Evolutionary conservation across 2,888 invertebrate genomes (phyloP).

Genomic region (Drosophila prolongata): DNA sequence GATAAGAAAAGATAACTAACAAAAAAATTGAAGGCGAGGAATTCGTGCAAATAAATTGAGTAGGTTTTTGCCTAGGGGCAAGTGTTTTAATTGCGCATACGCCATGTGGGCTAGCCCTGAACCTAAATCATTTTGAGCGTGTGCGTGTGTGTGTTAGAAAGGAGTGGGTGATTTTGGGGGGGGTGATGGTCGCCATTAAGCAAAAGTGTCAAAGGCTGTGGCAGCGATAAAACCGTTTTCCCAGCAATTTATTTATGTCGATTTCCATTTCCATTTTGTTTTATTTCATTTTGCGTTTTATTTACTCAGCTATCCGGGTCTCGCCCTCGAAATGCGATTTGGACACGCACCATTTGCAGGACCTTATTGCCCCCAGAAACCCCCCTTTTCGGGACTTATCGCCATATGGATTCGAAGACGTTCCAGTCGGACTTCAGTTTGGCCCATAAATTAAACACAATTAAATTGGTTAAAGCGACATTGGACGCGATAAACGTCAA

Average conservation of each 20-base stretch:
- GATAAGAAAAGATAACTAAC: slow-evolving; percentile 24
- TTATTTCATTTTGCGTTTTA: slow-evolving; percentile 51
- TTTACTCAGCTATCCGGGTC: slow-evolving; percentile 48
- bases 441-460: slow-evolving; percentile 51
- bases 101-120: slow-evolving; percentile 35
- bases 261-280: slow-evolving; percentile 55
- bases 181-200: slow-evolving; percentile 39
- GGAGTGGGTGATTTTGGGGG: background rate
- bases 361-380: background rate
- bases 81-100: slow-evolving; percentile 70
- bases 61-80: slow-evolving; percentile 31
- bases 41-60: slow-evolving; percentile 31
- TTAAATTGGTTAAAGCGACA: slow-evolving; percentile 47
- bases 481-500: slow-evolving; percentile 35
- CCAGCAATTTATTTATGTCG: slow-evolving; percentile 65
- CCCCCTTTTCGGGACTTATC: slow-evolving; percentile 20
- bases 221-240: slow-evolving; percentile 64
- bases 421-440: slow-evolving; percentile 19
- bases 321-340: slow-evolving; percentile 63
- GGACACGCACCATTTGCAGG: slow-evolving; percentile 69
- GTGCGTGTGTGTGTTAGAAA: background rate
- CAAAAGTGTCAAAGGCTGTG: slow-evolving; percentile 71
- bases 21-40: slow-evolving; percentile 14
- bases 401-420: slow-evolving; percentile 31
- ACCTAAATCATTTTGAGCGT: slow-evolving; percentile 39